Conservation (phyloP, 2,797 vertebrate species). For the Natrix natrix region DNA sequence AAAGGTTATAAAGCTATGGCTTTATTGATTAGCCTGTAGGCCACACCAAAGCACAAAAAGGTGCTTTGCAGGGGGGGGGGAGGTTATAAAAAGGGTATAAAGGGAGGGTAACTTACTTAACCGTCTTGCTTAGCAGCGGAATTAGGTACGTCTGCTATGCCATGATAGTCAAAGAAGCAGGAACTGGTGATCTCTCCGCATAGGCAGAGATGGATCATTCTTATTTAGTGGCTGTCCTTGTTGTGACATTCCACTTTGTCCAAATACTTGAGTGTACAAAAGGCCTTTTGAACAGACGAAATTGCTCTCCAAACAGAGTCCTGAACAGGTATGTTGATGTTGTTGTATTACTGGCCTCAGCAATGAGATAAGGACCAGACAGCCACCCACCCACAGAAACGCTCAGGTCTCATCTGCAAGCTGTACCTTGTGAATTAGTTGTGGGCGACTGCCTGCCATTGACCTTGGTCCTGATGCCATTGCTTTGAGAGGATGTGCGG, state of each 20-base stretch:
- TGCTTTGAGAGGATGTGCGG: too few species aligned
- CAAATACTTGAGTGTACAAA: conserved; percentile 4
- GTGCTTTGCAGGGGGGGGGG: too few species aligned
- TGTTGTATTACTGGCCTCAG: neutral
- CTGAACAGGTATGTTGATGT: neutral
- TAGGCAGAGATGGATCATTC: too few species aligned
- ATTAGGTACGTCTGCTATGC: neutral
- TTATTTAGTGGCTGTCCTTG: neutral
- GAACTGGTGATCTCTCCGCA: neutral
- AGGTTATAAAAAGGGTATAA: neutral
- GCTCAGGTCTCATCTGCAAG: neutral
- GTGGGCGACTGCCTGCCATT: neutral
- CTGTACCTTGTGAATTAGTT: neutral
- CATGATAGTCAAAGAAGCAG: neutral
- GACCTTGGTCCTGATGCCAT: neutral
- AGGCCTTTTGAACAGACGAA: neutral
- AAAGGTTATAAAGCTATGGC: neutral
- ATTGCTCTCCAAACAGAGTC: neutral
- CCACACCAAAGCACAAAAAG: too few species aligned
- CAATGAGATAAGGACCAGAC: neutral
- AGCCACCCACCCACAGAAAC: neutral
- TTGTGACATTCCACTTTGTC: neutral
- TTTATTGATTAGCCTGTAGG: too few species aligned
- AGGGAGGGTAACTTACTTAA: neutral
- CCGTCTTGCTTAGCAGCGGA: neutral